These are phyloP conservation scores for Rugalucina vietnamica DNA, from an alignment of 2,888 invertebrate genomes.

Conservation along the genomic window DNA sequence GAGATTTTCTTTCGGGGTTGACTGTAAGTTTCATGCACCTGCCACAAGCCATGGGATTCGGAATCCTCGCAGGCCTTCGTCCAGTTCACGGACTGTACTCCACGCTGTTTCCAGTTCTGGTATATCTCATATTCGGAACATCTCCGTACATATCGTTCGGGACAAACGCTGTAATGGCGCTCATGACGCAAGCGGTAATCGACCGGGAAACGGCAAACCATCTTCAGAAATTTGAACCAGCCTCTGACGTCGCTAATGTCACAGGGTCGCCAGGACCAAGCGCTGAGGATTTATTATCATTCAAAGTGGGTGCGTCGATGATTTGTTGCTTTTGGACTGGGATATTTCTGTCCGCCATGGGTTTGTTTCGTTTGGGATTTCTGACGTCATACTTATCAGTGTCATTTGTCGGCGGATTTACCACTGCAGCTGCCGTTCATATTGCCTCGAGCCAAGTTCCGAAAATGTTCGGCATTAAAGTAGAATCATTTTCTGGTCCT, in stretches of 20 bases:
- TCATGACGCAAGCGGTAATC: constrained; percentile 75
- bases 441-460: constrained; percentile 69
- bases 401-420: constrained; percentile 74
- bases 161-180: constrained; percentile 76
- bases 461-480: constrained; percentile 62
- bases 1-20: constrained; percentile 75
- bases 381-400: constrained; percentile 70
- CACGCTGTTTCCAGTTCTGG: constrained; percentile 75
- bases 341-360: constrained; percentile 64
- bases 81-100: constrained; percentile 76
- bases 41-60: constrained; percentile 79
- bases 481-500: constrained; percentile 48
- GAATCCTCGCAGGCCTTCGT: constrained; percentile 73
- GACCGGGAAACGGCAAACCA: constrained; percentile 54
- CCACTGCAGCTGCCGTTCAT: constrained; percentile 70
- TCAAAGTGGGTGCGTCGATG: constrained; percentile 49
- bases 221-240: background rate
- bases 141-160: constrained; percentile 76
- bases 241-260: background rate
- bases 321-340: constrained; percentile 61
- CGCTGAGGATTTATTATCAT: constrained; percentile 40
- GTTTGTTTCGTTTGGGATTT: constrained; percentile 68
- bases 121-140: constrained; percentile 77
- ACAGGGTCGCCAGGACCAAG: constrained; percentile 15
- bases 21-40: constrained; percentile 79